Evolutionary conservation across 1,140 invertebrate genomes (phyloP), one percentile per base, ranked within the genome.

Genomic region (Tetramorium parvispinum): DNA sequence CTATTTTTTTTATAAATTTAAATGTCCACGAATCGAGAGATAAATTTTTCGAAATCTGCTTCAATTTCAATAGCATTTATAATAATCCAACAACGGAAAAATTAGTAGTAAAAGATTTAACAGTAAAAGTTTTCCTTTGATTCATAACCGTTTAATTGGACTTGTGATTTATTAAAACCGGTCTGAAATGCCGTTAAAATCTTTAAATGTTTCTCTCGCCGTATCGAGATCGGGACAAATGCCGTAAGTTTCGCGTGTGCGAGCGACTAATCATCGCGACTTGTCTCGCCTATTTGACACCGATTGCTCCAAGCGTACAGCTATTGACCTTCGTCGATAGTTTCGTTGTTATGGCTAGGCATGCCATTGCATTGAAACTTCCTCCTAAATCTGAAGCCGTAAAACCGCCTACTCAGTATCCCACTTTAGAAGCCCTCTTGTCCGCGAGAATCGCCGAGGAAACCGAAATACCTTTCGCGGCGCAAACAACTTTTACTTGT

Each of bases 201-300:
- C 8, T 4, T 21, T 6, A 24, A 66, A 21, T 55, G 7, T 13
- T 40, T 40, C 4, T 61, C 75, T 18, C 3, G 10, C 11, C 40
- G 13, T 59, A 37, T 32, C 40, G n/a, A 24, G 24, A 37, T 32
- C 40, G n/a, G 37, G 24, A 27, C 11, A 27, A 82, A 57, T 46
- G 13, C 61, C 32, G 3, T 32, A 59, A 43, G 53, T 8, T 5
- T 73, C 18, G 66, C 37, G 13, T 66, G 11, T 49, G 43, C 24
- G n/a, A 73, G 24, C 4, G 11, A 7, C 13, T 83, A 21, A 83
- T 83, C 24, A 49, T 83, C 40, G 18, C 18, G n/a, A 46, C 24
- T 73, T 43, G 53, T 24, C 78, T 83, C 18, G 43, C 18, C 79
- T 61, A 73, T 83, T 83, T 83, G 79, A 83, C 79, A 73, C 24